These are phyloP conservation scores for Zosterops hypoxanthus DNA, from an alignment of 2,113 vertebrate genomes.

Conservation along the genomic window DNA sequence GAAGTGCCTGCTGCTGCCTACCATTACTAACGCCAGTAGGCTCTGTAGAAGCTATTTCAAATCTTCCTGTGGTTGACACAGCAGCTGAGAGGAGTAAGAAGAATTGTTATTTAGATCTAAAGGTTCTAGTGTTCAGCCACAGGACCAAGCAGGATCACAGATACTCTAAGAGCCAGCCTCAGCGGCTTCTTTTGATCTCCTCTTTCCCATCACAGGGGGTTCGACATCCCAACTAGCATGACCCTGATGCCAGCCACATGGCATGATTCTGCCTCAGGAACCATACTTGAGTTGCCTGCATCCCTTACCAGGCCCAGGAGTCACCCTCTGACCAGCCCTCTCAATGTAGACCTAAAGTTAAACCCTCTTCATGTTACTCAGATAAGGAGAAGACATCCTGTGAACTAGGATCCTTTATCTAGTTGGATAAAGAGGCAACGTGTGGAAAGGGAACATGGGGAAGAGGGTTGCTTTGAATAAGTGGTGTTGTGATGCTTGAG, in stretches of 20 bases:
- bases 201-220: background rate
- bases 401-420: too few relatives aligned
- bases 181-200: background rate
- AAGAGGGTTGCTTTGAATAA: background rate
- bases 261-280: background rate
- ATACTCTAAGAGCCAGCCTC: background rate
- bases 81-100: background rate
- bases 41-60: background rate
- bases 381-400: background rate
- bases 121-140: background rate
- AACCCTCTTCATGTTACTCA: background rate
- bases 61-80: background rate
- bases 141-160: background rate
- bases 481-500: background rate
- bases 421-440: background rate
- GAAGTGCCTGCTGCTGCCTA: background rate
- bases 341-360: background rate
- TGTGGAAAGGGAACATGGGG: background rate
- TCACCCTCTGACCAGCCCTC: background rate
- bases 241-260: background rate
- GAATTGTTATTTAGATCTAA: background rate
- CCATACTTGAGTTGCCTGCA: background rate
- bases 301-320: background rate
- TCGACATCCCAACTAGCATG: background rate
- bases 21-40: background rate